These are phyloP conservation scores for Bradypus variegatus DNA, from an alignment of 2,797 vertebrate species.

Conservation along the genomic window DNA sequence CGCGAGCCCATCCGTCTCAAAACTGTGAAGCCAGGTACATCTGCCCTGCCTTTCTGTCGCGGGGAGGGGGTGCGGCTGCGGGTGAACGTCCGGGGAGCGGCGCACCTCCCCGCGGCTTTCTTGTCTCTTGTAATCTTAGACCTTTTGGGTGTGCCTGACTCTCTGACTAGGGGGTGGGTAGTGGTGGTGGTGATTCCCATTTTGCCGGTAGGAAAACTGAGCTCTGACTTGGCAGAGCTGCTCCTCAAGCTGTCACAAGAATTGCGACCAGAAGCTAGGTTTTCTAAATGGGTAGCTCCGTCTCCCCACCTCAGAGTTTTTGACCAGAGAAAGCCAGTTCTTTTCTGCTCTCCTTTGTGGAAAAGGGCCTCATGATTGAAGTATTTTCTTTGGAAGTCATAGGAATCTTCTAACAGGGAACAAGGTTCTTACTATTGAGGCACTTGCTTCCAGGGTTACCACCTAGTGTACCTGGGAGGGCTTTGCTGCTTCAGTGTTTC, in stretches of 20 bases:
- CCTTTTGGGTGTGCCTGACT: background rate
- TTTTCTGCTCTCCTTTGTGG: background rate
- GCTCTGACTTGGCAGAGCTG: background rate
- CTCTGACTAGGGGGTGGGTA: background rate
- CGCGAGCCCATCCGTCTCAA: constrained; percentile 91
- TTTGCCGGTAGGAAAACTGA: constrained; percentile 38
- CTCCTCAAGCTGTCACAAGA: background rate
- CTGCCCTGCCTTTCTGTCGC: background rate
- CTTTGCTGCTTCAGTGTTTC: background rate
- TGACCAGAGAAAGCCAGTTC: background rate
- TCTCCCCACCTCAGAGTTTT: constrained; percentile 27
- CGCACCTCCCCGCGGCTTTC: background rate
- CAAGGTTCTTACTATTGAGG: background rate
- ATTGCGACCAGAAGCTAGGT: background rate
- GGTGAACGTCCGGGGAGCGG: background rate
- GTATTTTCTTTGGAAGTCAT: constrained; percentile 9
- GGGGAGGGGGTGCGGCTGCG: background rate
- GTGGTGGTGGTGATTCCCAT: constrained; percentile 14
- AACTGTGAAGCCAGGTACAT: constrained; percentile 90
- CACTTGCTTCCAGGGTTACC: constrained; percentile 6
- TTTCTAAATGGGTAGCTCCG: background rate
- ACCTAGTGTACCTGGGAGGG: background rate
- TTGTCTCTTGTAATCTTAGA: background rate
- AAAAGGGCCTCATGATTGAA: background rate
- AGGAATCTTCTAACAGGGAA: background rate